Percentiles rank a stretch among this genome's conserved stretches.
These are phyloP conservation scores for Amiota mariae DNA, from an alignment of 2,888 invertebrate species.

Conservation along the genomic window DNA sequence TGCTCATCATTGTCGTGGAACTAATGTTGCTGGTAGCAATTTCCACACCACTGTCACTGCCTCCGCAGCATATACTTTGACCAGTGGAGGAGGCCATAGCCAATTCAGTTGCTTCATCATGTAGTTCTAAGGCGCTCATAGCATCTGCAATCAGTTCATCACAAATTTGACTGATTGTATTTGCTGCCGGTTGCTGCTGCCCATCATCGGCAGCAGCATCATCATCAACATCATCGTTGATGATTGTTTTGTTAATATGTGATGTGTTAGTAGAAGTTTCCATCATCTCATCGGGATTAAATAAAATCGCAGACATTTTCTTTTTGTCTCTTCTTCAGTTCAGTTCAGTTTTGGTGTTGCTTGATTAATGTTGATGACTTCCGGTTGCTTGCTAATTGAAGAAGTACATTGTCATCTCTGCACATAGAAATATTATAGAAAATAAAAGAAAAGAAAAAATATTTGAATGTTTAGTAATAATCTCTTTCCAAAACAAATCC, in stretches of 20 bases:
- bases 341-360: too few species aligned
- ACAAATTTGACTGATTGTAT: slow-evolving; percentile 21
- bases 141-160: slow-evolving; percentile 50
- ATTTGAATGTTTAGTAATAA: background rate
- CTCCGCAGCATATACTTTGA: slow-evolving; percentile 74
- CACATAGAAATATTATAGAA: background rate
- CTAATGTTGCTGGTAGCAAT: slow-evolving; percentile 71
- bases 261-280: background rate
- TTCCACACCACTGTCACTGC: slow-evolving; percentile 88
- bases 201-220: background rate
- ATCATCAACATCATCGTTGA: too few species aligned
- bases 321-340: too few species aligned
- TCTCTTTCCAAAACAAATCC: background rate
- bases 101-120: slow-evolving; percentile 42
- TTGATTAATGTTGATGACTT: background rate
- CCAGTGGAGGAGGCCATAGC: slow-evolving; percentile 37
- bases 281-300: slow-evolving; percentile 15
- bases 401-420: too few species aligned
- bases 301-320: slow-evolving; percentile 22
- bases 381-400: too few species aligned
- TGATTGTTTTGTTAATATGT: slow-evolving; percentile 52
- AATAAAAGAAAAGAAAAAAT: background rate
- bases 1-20: slow-evolving; percentile 22
- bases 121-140: slow-evolving; percentile 66
- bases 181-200: slow-evolving; percentile 8